Base-by-base conservation (phyloP, 2,113 vertebrate genomes). In the Lutjanus erythropterus region DNA sequence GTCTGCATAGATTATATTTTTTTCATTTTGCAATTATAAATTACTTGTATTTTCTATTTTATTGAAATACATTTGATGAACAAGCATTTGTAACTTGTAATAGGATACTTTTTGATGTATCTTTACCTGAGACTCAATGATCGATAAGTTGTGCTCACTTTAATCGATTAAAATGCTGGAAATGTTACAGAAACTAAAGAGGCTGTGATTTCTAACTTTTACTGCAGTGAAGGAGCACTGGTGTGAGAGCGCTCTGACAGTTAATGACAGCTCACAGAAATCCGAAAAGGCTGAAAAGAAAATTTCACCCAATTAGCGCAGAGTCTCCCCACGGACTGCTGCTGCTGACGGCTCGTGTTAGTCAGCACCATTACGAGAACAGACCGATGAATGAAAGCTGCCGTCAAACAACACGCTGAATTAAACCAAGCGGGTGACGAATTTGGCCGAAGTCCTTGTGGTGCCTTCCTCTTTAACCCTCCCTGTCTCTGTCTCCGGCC, bases 371-470 rank as follows among this genome's bases (percentile, higher is more conserved):
- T 64, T 56, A 27, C n/a, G n/a, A 53, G 50, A 82, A 71, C 65
- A 59, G 60, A 29, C 62, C 53, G 74, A 58, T 72, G 85, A 78
- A 82, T 58, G 69, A 78, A 81, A 64, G 62, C 59, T 50, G 69
- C 49, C 33, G 76, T 85, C 88, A 89, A 84, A 71, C 82, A 78
- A 85, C 77, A 85, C 72, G 81, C 41, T 81, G 79, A 71, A 79
- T 83, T 66, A 68, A 79, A 66, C 67, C 70, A 83, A 70, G 62
- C 67, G 85, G 80, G 73, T 91, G 69, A 86, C 86, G 69, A 78
- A 86, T 84, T 72, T 80, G 73, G 58, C 73, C 42, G n/a, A 79
- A 66, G 76, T 72, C 31, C 69, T 80, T 14, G 19, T 27, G 72
- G 75, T 80, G 77, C 77, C 80, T 64, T 47, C 73, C 67, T 70